phyloP scores from a whole-genome alignment of 2,797 vertebrate species.

The Characodon lateralis region DNA sequence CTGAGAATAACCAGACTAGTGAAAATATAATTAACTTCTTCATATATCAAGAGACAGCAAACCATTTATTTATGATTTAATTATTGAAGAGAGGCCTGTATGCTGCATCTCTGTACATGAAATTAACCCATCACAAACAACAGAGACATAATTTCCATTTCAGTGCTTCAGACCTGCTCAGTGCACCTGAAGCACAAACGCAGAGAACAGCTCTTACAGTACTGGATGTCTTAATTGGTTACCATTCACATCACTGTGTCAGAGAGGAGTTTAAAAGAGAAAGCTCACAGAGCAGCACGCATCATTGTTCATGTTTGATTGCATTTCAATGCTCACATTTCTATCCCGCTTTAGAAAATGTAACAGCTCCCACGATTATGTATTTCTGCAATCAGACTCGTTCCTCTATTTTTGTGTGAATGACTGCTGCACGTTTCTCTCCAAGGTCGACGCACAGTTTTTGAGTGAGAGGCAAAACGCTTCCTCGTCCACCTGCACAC shows the following conservation, averaged over 20 bases:
- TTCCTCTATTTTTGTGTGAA: slow-evolving; percentile 40
- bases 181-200: slow-evolving; percentile 2
- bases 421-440: slow-evolving; percentile 46
- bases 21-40: slow-evolving; percentile 31
- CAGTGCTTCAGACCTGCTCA: slow-evolving; percentile 25
- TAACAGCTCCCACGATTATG: slow-evolving; percentile 23
- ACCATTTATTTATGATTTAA: slow-evolving; percentile 11
- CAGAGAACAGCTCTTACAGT: slow-evolving; percentile 15
- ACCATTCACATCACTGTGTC: slow-evolving; percentile 28
- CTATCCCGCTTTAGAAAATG: slow-evolving; percentile 30
- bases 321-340: slow-evolving; percentile 39
- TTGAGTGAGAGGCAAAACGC: slow-evolving; percentile 27
- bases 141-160: slow-evolving; percentile 49
- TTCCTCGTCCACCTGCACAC: slow-evolving; percentile 58
- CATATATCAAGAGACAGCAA: slow-evolving; percentile 1
- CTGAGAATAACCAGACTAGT: not conserved
- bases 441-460: slow-evolving; percentile 52
- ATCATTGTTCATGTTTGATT: slow-evolving; percentile 41
- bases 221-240: slow-evolving; percentile 43
- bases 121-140: slow-evolving; percentile 32
- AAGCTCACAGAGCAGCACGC: slow-evolving; percentile 28
- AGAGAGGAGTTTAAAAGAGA: slow-evolving; percentile 25
- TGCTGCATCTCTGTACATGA: slow-evolving; percentile 6
- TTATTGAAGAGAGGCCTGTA: not conserved
- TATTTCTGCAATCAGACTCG: slow-evolving; percentile 25